Evolutionary conservation across 1,140 invertebrate species (phyloP), one percentile per base, ranked within the genome.

Genomic region (Apis cerana): DNA sequence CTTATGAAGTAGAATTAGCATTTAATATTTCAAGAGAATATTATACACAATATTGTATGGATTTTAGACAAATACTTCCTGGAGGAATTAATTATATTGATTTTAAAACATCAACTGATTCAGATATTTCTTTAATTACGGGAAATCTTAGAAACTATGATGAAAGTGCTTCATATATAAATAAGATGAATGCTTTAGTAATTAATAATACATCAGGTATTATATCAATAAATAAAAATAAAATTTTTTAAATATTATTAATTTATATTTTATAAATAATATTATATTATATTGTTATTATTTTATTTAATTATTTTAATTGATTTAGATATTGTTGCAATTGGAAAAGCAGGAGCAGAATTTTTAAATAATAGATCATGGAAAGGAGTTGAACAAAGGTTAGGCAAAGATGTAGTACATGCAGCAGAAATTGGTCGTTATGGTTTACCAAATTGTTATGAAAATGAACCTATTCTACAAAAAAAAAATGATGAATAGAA

Each of bases 1-100:
- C 98, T 8, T 98, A 96, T 94, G 98, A 99, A 94, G 94, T 99
- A 61, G 98, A 99, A 94, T 94, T 99, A 56, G 98, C 98, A 8
- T 95, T 98, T 64, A 97, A 97, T 86, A 95, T 93, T 88, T 91
- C 94, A 78, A 90, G 97, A 93, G 92, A 95, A 88, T 95, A 95
- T 89, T 94, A 95, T 91, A 92, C 94, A 84, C 95, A 96, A 52
- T 97, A 97, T 92, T 94, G 96, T 23, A 96, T 96, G 65, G 97
- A 98, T 91, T 98, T 97, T 92, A 95, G 96, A 86, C 94, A 97
- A 88, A 91, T 98, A 70, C 91, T 98, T 48, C 96, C 96, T 71
- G 96, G 96, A 75, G 96, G 95, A 43, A 94, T 95, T 12, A 94
- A 95, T 86, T 92, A 94, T 58, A 87, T 95, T 75, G 88, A 93